phyloP scores from a whole-genome alignment of 64 coral and sea anemone species.

The Dendrophyllia cribrosa region DNA sequence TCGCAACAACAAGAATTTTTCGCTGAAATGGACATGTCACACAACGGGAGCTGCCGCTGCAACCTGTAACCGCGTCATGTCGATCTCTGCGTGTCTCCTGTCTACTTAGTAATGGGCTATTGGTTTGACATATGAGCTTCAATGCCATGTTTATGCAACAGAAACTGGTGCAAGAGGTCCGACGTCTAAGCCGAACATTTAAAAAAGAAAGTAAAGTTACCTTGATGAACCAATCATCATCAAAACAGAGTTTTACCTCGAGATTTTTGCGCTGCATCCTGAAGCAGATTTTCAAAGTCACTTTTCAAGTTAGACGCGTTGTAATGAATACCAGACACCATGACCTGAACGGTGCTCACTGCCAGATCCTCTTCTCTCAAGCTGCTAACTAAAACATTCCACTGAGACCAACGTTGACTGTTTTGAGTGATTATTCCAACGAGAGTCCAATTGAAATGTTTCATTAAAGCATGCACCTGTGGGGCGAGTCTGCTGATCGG shows the following conservation, averaged over 20 bases:
- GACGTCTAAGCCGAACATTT: too few species aligned
- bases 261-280: background rate
- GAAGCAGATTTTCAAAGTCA: conserved; percentile 17
- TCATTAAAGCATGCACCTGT: conserved; percentile 37
- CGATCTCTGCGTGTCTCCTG: too few species aligned
- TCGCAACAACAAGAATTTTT: too few species aligned
- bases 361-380: background rate
- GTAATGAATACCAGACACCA: background rate
- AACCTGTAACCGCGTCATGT: too few species aligned
- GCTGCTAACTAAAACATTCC: background rate
- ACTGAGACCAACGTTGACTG: conserved; percentile 20
- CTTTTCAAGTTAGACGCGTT: background rate
- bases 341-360: background rate
- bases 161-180: too few species aligned
- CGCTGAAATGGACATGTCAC: too few species aligned
- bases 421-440: conserved; percentile 47
- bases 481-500: conserved; percentile 44
- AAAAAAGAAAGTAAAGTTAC: too few species aligned
- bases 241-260: background rate
- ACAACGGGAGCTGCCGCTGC: too few species aligned
- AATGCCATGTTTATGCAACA: too few species aligned
- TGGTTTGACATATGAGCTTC: too few species aligned
- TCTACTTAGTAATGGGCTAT: too few species aligned
- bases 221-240: background rate
- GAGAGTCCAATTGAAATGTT: conserved; percentile 52